These are phyloP conservation scores for Anoura caudifer DNA, from an alignment of 2,113 vertebrate species.

Conservation along the genomic window DNA sequence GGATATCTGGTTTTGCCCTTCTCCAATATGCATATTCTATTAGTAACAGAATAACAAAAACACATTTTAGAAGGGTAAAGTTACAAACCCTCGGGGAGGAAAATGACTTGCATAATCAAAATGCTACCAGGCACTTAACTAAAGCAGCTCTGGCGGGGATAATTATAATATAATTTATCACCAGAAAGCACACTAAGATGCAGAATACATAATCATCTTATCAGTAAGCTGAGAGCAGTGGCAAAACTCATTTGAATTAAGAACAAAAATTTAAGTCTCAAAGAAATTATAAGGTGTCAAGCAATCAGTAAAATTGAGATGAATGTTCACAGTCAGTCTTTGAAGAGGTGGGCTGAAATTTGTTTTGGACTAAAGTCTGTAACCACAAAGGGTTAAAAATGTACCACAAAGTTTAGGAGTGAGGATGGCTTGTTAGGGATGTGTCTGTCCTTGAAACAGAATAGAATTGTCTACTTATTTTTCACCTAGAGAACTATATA, in stretches of 20 bases:
- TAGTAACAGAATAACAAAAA: conserved; percentile 52
- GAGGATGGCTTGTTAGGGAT: neutral
- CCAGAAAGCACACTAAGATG: conserved; percentile 29
- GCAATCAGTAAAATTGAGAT: neutral
- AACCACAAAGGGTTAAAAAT: conserved; percentile 32
- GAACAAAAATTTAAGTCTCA: conserved; percentile 37
- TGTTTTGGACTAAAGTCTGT: neutral
- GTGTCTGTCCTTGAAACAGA: neutral
- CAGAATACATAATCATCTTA: conserved; percentile 50
- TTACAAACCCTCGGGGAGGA: conserved; percentile 25
- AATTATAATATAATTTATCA: conserved; percentile 57
- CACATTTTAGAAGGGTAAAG: conserved; percentile 22
- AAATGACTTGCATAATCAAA: conserved; percentile 28
- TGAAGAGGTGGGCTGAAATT: neutral
- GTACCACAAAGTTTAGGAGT: neutral
- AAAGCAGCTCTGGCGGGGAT: conserved; percentile 31
- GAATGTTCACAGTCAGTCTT: neutral
- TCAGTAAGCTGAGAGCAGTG: conserved; percentile 26
- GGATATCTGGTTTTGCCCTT: neutral
- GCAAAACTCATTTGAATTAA: conserved; percentile 48
- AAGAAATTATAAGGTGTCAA: conserved; percentile 34
- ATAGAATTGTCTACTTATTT: neutral
- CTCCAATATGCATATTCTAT: conserved; percentile 23
- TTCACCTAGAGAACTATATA: neutral
- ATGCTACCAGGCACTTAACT: conserved; percentile 30